Conservation (phyloP, 2,888 invertebrate genomes). For the Idaea aversata region DNA sequence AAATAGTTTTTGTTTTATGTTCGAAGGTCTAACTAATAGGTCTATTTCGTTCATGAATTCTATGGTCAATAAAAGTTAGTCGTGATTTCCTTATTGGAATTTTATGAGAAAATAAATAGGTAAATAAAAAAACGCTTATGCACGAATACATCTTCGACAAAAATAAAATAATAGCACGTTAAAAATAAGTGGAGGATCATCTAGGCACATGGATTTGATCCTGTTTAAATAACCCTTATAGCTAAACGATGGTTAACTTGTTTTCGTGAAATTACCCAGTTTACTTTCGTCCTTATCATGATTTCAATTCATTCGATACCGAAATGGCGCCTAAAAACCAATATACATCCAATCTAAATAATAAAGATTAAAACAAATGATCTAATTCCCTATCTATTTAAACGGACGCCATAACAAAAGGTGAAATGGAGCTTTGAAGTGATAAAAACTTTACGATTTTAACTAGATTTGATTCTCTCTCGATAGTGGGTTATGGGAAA, state of each 20-base stretch:
- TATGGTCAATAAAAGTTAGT: conserved; percentile 3
- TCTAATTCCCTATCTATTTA: background rate
- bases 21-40: background rate
- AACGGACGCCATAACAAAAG: conserved; percentile 25
- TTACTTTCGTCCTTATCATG: background rate
- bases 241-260: too few relatives aligned
- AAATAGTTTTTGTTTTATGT: background rate
- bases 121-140: too few relatives aligned
- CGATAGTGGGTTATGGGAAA: conserved; percentile 44
- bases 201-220: too few relatives aligned
- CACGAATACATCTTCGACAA: too few relatives aligned
- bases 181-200: too few relatives aligned
- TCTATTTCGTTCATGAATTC: background rate
- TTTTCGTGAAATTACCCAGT: too few relatives aligned
- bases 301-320: conserved; percentile 1
- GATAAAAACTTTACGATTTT: conserved; percentile 72
- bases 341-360: background rate
- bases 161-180: too few relatives aligned
- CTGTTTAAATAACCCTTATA: too few relatives aligned
- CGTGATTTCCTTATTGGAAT: background rate
- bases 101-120: background rate
- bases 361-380: background rate
- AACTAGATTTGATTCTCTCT: background rate
- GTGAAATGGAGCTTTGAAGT: conserved; percentile 59
- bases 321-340: background rate